Conservation (phyloP, 2,888 invertebrate genomes). For the Agrotis exclamationis region DNA sequence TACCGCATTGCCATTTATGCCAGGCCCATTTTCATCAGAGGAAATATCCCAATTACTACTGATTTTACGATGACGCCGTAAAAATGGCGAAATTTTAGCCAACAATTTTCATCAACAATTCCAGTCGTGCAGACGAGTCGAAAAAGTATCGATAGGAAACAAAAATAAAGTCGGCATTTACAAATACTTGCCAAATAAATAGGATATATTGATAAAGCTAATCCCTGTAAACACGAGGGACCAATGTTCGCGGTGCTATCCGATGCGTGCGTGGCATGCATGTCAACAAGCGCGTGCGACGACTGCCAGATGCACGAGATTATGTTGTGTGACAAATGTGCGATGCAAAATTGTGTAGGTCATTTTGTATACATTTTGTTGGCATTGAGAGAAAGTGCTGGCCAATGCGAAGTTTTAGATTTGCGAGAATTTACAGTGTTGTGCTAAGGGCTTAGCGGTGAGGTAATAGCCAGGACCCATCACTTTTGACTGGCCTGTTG, state of each 20-base stretch:
- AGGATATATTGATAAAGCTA: conserved; percentile 52
- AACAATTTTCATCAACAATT: background rate
- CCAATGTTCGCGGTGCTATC: conserved; percentile 76
- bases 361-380: conserved; percentile 47
- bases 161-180: background rate
- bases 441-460: no score
- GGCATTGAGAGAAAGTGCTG: conserved; percentile 37
- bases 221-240: conserved; percentile 66
- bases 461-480: background rate
- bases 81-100: background rate
- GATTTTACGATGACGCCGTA: background rate
- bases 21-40: background rate
- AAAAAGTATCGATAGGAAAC: background rate
- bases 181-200: conserved; percentile 23
- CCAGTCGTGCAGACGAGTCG: background rate
- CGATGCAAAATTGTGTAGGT: conserved; percentile 67
- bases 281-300: conserved; percentile 76
- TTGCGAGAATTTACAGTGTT: no score
- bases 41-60: background rate
- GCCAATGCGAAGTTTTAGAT: background rate
- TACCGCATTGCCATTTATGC: background rate
- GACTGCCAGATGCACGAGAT: conserved; percentile 74
- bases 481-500: no score
- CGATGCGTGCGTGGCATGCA: conserved; percentile 75
- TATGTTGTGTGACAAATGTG: conserved; percentile 73